Conservation (phyloP, 2,797 vertebrate species). For the Malurus splendens region DNA sequence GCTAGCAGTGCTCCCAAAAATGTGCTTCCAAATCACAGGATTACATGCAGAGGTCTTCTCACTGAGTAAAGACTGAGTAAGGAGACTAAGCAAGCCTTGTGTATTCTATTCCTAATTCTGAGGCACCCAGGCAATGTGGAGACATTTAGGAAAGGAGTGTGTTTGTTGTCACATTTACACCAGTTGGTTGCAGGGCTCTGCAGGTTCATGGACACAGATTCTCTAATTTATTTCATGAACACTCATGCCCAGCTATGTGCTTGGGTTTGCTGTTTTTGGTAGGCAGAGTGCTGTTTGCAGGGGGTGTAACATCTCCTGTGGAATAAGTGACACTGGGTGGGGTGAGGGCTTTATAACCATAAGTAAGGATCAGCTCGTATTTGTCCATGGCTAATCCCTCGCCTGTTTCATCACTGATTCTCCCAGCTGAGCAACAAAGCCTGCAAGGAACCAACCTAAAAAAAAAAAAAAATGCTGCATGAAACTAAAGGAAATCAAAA, state of each 20-base stretch:
- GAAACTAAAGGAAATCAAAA: constrained; percentile 70
- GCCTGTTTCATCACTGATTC: constrained; percentile 1
- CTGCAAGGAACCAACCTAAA: constrained; percentile 24
- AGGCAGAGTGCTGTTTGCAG: neutral
- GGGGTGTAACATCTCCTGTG: neutral
- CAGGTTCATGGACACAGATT: neutral
- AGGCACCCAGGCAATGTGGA: neutral
- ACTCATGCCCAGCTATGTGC: neutral
- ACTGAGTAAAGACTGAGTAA: neutral
- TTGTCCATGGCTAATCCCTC: constrained; percentile 20
- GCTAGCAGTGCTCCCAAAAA: neutral
- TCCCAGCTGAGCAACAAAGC: constrained; percentile 40
- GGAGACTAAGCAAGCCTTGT: neutral
- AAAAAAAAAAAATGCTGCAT: neutral
- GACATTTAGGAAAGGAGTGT: neutral
- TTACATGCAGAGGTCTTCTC: neutral
- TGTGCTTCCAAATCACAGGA: neutral
- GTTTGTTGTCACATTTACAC: neutral
- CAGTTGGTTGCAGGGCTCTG: neutral
- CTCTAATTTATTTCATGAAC: neutral
- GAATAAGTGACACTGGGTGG: neutral
- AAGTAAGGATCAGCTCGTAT: constrained; percentile 16
- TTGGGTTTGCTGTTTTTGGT: neutral
- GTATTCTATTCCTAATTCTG: neutral
- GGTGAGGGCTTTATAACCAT: constrained; percentile 1